Conservation (phyloP, 2,113 vertebrate genomes). For the Cyphomyrus plagiostoma region DNA sequence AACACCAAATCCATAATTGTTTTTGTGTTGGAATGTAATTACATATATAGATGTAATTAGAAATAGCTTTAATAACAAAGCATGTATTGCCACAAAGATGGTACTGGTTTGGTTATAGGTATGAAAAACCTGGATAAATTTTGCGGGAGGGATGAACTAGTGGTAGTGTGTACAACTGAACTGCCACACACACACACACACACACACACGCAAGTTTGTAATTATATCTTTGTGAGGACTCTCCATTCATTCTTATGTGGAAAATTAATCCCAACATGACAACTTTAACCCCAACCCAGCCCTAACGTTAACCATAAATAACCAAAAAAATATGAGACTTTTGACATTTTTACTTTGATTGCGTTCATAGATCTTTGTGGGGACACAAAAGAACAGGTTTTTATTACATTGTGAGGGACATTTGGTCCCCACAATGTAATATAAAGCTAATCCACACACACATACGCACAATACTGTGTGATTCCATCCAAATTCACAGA, state of each 20-base stretch:
- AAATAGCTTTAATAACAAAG: background rate
- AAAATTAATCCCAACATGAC: too few relatives aligned
- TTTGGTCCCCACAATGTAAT: too few relatives aligned
- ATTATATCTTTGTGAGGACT: too few relatives aligned
- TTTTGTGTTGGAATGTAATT: background rate
- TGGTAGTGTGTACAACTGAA: background rate
- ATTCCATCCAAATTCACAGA: background rate
- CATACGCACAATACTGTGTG: background rate
- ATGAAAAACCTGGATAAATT: background rate
- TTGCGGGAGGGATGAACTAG: background rate
- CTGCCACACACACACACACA: background rate
- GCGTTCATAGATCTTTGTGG: too few relatives aligned
- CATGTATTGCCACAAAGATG: background rate
- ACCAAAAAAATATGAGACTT: too few relatives aligned
- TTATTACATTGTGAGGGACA: too few relatives aligned
- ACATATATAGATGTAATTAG: background rate
- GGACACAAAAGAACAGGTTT: too few relatives aligned
- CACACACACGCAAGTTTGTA: background rate
- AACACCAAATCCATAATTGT: background rate
- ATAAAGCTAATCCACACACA: background rate
- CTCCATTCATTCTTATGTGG: too few relatives aligned
- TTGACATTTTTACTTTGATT: too few relatives aligned
- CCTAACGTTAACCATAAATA: too few relatives aligned
- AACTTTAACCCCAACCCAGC: too few relatives aligned
- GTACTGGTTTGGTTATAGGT: background rate